Conservation (phyloP, 2,888 invertebrate species). For the Agonopterix alstromeriana region DNA sequence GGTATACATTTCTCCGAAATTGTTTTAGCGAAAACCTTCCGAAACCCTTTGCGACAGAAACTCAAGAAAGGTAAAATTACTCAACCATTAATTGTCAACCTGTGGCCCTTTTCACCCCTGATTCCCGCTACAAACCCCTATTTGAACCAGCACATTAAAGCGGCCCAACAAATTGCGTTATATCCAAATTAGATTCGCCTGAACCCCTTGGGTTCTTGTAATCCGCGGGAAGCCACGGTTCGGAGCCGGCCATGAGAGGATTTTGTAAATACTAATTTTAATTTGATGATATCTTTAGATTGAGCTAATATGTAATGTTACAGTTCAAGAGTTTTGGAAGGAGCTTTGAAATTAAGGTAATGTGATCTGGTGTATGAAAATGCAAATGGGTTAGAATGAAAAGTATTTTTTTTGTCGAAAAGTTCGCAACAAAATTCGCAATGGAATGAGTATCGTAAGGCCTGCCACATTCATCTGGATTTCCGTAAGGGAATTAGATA, state of each 20-base stretch:
- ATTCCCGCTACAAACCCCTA: constrained; percentile 5
- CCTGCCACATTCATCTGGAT: too few species aligned
- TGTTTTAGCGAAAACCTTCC: too few species aligned
- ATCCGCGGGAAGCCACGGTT: background rate
- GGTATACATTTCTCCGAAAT: too few species aligned
- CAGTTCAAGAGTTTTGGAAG: too few species aligned
- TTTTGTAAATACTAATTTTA: background rate
- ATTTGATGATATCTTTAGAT: background rate
- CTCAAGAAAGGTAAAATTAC: background rate
- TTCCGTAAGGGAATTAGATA: too few species aligned
- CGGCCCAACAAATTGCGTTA: constrained; percentile 45
- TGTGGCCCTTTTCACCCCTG: constrained; percentile 1
- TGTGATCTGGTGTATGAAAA: too few species aligned
- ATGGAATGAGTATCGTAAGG: too few species aligned
- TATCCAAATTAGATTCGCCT: constrained; percentile 51
- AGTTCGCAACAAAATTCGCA: too few species aligned
- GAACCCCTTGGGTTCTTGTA: constrained; percentile 26
- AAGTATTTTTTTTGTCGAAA: too few species aligned
- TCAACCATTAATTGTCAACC: background rate
- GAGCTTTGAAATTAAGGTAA: too few species aligned
- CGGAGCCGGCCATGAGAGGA: constrained; percentile 1
- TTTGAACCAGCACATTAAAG: constrained; percentile 15
- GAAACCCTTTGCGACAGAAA: background rate
- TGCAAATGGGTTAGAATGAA: too few species aligned
- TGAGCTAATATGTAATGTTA: too few species aligned